These are phyloP conservation scores for Calliphora vomitoria DNA, from an alignment of 2,888 invertebrate species.

Conservation along the genomic window DNA sequence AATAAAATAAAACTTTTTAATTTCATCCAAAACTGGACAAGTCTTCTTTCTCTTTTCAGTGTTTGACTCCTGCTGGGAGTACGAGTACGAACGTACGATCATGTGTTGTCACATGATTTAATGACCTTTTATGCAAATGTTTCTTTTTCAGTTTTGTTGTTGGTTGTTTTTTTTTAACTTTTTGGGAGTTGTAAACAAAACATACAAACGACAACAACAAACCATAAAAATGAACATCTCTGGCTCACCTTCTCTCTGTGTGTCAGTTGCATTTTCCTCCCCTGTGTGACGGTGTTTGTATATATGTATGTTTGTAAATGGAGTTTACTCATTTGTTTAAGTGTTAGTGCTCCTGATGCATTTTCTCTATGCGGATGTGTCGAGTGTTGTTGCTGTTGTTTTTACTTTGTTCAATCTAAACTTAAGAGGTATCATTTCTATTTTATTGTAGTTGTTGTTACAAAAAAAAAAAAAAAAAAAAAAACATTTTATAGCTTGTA, in stretches of 20 bases:
- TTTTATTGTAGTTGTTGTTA: not conserved
- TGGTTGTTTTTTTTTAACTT: not conserved
- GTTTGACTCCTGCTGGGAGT: slow-evolving; percentile 41
- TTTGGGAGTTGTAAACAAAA: slow-evolving; percentile 35
- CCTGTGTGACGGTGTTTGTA: slow-evolving; percentile 1
- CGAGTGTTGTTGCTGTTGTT: not conserved
- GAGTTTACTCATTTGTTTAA: not conserved
- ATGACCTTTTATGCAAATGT: slow-evolving; percentile 74
- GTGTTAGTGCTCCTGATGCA: slow-evolving; percentile 1
- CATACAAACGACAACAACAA: slow-evolving; percentile 37
- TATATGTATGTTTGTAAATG: no score
- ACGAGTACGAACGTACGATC: slow-evolving; percentile 29
- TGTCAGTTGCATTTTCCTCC: slow-evolving; percentile 41
- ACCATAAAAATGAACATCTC: slow-evolving; percentile 38
- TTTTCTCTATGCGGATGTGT: not conserved
- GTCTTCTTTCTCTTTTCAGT: slow-evolving; percentile 23
- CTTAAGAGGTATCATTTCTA: slow-evolving; percentile 36
- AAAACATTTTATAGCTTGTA: slow-evolving; percentile 38
- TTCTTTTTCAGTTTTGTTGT: slow-evolving; percentile 15
- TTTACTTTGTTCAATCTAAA: slow-evolving; percentile 38
- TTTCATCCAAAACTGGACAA: slow-evolving; percentile 55
- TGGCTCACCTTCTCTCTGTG: slow-evolving; percentile 5
- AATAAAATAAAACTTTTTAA: slow-evolving; percentile 32
- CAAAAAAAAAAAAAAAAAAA: slow-evolving; percentile 1
- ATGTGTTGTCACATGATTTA: slow-evolving; percentile 70